Evolutionary conservation across 2,113 vertebrate genomes (phyloP).

Genomic region (Acinonyx jubatus): DNA sequence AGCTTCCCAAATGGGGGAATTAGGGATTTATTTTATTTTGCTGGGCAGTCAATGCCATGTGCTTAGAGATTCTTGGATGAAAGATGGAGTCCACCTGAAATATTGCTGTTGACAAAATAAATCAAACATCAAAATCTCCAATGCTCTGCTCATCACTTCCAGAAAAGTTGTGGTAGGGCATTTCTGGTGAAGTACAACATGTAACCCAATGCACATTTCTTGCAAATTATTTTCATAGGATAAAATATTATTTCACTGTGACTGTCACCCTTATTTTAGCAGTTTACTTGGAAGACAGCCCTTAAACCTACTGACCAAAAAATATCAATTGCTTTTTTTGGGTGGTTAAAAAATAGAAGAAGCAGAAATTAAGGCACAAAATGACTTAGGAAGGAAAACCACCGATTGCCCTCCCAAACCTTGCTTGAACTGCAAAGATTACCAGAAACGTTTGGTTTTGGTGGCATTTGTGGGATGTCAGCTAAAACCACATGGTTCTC

Average conservation of each 20-base stretch:
- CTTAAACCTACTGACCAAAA: slow-evolving; percentile 30
- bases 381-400: background rate
- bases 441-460: background rate
- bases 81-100: slow-evolving; percentile 44
- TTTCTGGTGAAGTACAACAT: background rate
- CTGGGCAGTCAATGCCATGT: slow-evolving; percentile 4
- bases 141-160: background rate
- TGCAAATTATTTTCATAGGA: slow-evolving; percentile 32
- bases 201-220: background rate
- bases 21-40: slow-evolving; percentile 66
- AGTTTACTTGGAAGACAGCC: slow-evolving; percentile 45
- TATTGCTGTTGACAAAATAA: slow-evolving; percentile 50
- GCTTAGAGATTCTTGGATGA: slow-evolving; percentile 36
- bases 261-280: slow-evolving; percentile 15
- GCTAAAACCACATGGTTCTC: slow-evolving; percentile 13
- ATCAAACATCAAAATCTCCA: slow-evolving; percentile 33
- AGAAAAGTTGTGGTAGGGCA: background rate
- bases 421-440: background rate
- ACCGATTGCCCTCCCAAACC: background rate
- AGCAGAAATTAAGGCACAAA: background rate
- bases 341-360: background rate
- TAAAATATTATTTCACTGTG: slow-evolving; percentile 41
- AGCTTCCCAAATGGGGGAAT: background rate
- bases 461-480: background rate
- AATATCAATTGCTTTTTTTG: slow-evolving; percentile 26